Evolutionary conservation across 2,113 vertebrate species (phyloP).

Genomic region (Platysteira castanea): DNA sequence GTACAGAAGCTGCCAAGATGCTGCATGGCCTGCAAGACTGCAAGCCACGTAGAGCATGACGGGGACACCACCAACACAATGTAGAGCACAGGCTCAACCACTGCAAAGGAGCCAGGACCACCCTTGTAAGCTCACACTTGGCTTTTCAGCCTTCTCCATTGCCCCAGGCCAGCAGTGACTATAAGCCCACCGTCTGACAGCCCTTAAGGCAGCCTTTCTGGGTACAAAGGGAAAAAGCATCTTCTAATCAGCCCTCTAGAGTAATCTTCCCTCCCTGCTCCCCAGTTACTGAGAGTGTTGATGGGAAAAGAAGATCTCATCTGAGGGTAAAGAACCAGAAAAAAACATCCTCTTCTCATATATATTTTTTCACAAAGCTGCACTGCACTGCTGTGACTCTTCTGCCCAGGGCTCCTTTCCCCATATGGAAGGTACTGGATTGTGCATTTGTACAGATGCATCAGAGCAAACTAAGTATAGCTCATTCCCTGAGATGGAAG

Average conservation of each 20-base stretch:
- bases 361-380: neutral
- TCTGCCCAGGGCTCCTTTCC: constrained; percentile 26
- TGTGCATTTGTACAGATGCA: constrained; percentile 60
- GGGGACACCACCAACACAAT: neutral
- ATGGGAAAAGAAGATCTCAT: neutral
- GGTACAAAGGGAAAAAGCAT: neutral
- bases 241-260: neutral
- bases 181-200: neutral
- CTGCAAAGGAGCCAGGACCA: neutral
- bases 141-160: neutral
- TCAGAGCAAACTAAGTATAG: constrained; percentile 55
- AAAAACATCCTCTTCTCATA: neutral
- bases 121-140: neutral
- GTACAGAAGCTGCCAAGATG: neutral
- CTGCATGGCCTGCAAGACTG: neutral
- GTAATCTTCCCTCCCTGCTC: neutral
- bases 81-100: neutral
- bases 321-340: constrained; percentile 4
- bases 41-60: neutral
- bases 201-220: neutral
- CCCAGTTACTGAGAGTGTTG: neutral
- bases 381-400: neutral
- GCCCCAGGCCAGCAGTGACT: neutral
- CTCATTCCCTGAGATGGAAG: constrained; percentile 21
- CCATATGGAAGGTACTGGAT: constrained; percentile 23